Evolutionary conservation across 2,797 vertebrate species (phyloP).

Genomic region (Cossypha dichroa): DNA sequence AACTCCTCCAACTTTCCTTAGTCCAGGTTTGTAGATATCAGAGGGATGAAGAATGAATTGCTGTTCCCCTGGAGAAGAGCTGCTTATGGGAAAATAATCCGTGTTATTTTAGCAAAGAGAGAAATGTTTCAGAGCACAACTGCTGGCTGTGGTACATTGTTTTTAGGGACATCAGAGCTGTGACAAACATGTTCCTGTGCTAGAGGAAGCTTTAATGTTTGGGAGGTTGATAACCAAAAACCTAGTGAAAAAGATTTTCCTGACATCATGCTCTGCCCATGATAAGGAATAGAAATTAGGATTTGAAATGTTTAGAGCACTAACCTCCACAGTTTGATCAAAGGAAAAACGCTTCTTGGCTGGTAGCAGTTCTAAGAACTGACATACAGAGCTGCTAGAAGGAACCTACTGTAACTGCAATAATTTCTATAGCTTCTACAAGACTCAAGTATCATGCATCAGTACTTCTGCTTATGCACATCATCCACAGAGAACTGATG

Average conservation of each 20-base stretch:
- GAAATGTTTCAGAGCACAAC: neutral
- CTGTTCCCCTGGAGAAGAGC: neutral
- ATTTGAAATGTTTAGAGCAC: neutral
- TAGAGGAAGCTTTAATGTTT: neutral
- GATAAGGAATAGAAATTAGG: neutral
- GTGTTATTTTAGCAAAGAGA: neutral
- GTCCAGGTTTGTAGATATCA: neutral
- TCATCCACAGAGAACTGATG: neutral
- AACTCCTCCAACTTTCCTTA: neutral
- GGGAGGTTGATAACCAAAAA: neutral
- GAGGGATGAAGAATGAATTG: neutral
- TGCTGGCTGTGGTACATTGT: accelerated
- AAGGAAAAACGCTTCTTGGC: neutral
- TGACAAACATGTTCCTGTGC: neutral
- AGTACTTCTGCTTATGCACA: neutral
- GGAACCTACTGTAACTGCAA: neutral
- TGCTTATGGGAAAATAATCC: neutral
- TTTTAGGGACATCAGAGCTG: neutral
- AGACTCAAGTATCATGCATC: neutral
- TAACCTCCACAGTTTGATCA: neutral
- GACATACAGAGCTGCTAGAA: neutral
- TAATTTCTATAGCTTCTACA: neutral
- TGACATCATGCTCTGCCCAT: neutral
- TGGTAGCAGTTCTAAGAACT: neutral
- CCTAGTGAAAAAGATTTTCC: neutral